These are phyloP conservation scores for Chymomyza caudatula DNA, from an alignment of 2,888 invertebrate genomes.

Conservation along the genomic window DNA sequence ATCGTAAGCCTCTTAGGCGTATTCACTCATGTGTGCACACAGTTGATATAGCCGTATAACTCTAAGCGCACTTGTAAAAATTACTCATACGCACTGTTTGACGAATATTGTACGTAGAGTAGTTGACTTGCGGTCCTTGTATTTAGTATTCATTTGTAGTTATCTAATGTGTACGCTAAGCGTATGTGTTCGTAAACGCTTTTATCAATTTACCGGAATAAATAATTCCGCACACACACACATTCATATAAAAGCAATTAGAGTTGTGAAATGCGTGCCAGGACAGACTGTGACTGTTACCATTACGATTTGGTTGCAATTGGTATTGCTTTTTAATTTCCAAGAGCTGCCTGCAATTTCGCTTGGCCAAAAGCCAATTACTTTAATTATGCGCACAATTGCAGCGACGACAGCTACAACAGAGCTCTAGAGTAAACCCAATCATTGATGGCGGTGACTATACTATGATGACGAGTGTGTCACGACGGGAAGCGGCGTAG, in stretches of 20 bases:
- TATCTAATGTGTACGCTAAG: not conserved
- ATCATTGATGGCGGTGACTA: not conserved
- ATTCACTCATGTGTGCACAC: not conserved
- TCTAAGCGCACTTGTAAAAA: not conserved
- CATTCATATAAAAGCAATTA: slow-evolving; percentile 41
- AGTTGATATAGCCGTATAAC: not conserved
- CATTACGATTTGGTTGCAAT: not conserved
- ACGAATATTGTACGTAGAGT: not conserved
- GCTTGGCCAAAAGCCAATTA: slow-evolving; percentile 46
- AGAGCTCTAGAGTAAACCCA: not conserved
- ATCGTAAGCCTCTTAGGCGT: not conserved
- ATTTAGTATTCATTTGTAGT: not conserved
- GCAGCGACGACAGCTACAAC: not conserved
- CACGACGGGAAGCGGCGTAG: slow-evolving; percentile 1
- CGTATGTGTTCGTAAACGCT: not conserved
- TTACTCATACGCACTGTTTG: not conserved
- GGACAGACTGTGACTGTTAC: not conserved
- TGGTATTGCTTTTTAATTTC: slow-evolving; percentile 39
- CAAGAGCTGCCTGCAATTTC: slow-evolving; percentile 51
- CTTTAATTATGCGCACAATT: slow-evolving; percentile 59
- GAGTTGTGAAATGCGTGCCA: slow-evolving; percentile 63
- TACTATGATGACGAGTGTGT: not conserved
- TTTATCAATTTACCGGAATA: not conserved
- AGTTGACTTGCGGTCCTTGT: not conserved
- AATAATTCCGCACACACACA: not conserved